A percentile compares a stretch with the other conserved stretches of the same genome.
Evolutionary conservation across 2,888 invertebrate species (phyloP).

Genomic region (Meiosimyza platycephala): DNA sequence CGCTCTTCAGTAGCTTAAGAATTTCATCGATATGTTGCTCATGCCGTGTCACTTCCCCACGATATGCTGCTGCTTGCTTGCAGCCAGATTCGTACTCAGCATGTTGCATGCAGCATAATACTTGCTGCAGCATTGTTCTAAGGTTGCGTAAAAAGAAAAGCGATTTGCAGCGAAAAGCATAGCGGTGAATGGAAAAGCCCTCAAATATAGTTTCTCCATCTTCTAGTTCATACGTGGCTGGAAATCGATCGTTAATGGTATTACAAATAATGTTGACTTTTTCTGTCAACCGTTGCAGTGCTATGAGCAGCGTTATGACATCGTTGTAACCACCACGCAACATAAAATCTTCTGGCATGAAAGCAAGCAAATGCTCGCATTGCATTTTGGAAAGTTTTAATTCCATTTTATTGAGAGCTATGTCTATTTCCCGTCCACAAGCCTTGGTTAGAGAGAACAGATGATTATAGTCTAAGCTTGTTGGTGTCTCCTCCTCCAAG

Average conservation of each 20-base stretch:
- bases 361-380: slow-evolving; percentile 88
- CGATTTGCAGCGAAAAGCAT: slow-evolving; percentile 83
- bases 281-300: slow-evolving; percentile 86
- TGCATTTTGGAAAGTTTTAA: slow-evolving; percentile 86
- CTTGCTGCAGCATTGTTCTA: slow-evolving; percentile 78
- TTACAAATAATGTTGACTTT: slow-evolving; percentile 90
- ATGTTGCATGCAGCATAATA: slow-evolving; percentile 77
- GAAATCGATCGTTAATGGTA: slow-evolving; percentile 88
- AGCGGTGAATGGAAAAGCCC: slow-evolving; percentile 89
- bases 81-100: slow-evolving; percentile 83
- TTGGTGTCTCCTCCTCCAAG: slow-evolving; percentile 58
- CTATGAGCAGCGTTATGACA: slow-evolving; percentile 84
- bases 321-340: slow-evolving; percentile 86
- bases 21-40: slow-evolving; percentile 90
- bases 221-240: slow-evolving; percentile 80
- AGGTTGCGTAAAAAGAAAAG: slow-evolving; percentile 81
- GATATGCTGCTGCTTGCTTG: slow-evolving; percentile 84
- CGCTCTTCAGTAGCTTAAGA: slow-evolving; percentile 87
- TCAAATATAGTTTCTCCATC: slow-evolving; percentile 77
- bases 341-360: slow-evolving; percentile 95
- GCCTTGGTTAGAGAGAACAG: slow-evolving; percentile 72
- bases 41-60: slow-evolving; percentile 89
- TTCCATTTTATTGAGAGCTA: slow-evolving; percentile 90
- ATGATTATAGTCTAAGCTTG: slow-evolving; percentile 79
- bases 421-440: slow-evolving; percentile 85